Conservation (phyloP, 2,888 invertebrate genomes). For the Mesopsocus fuscifrons region DNA sequence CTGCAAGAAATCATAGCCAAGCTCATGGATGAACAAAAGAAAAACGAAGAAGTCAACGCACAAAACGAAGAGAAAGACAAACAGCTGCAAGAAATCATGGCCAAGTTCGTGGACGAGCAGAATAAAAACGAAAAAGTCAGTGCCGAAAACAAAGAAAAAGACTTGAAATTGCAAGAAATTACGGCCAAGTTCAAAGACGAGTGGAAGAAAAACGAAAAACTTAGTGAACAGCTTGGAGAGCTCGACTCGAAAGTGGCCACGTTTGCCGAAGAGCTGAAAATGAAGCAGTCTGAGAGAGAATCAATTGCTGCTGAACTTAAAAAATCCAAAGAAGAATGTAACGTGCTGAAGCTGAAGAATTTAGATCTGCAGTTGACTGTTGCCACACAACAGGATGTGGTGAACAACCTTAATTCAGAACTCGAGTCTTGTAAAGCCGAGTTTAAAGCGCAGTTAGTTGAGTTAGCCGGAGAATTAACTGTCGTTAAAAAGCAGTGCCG, state of each 20-base stretch:
- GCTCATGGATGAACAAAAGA: neutral
- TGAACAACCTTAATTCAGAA: slow-evolving; percentile 9
- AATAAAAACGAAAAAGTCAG: neutral
- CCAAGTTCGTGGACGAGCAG: neutral
- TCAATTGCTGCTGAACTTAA: neutral
- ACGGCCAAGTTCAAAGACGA: neutral
- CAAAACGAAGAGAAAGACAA: neutral
- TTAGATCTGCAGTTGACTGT: slow-evolving; percentile 13
- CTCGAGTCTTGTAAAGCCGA: neutral
- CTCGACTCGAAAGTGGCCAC: neutral
- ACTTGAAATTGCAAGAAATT: neutral
- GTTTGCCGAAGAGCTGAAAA: neutral
- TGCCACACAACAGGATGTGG: slow-evolving; percentile 14
- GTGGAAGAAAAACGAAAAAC: neutral
- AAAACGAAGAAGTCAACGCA: neutral
- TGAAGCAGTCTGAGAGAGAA: neutral
- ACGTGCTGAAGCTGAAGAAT: slow-evolving; percentile 13
- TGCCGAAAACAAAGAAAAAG: neutral
- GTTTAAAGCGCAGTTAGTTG: neutral
- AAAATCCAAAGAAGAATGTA: neutral
- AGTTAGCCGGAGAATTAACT: slow-evolving; percentile 1
- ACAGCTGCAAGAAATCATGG: neutral
- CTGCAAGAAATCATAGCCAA: neutral
- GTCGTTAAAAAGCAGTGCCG: slow-evolving; percentile 11
- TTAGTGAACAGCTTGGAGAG: slow-evolving; percentile 7